These are phyloP conservation scores for Megalops atlanticus DNA, from an alignment of 2,113 vertebrate genomes.

Conservation along the genomic window DNA sequence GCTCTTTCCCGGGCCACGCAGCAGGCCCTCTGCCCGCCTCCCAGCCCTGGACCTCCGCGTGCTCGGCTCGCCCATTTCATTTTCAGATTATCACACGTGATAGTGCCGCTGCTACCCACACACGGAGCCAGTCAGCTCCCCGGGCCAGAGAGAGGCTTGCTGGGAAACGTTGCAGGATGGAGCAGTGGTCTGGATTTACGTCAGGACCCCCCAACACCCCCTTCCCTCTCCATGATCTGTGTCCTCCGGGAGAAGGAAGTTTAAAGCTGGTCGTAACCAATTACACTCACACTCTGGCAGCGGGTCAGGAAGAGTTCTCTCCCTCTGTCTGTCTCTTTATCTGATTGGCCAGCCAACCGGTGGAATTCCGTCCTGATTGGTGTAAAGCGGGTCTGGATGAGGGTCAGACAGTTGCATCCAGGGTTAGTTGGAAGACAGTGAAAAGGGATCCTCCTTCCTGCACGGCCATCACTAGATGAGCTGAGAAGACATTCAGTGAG, in stretches of 20 bases:
- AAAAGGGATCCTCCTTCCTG: neutral
- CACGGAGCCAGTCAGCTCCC: conserved; percentile 31
- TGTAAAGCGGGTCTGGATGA: conserved; percentile 34
- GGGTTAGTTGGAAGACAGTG: neutral
- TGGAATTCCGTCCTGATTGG: conserved; percentile 48
- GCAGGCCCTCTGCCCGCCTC: no score
- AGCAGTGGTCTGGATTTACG: no score
- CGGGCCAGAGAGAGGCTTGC: no score
- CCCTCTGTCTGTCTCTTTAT: conserved; percentile 33
- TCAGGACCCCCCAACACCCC: no score
- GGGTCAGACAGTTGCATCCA: conserved; percentile 4
- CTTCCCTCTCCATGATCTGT: conserved; percentile 47
- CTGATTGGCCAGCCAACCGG: conserved; percentile 52
- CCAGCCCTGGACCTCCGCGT: no score
- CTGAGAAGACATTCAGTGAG: no score
- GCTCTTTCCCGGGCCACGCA: no score
- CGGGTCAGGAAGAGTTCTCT: neutral
- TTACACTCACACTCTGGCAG: conserved; percentile 39
- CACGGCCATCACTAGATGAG: neutral
- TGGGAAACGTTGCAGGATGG: no score
- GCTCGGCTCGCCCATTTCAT: conserved; percentile 47
- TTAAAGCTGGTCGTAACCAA: conserved; percentile 44
- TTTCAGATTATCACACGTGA: conserved; percentile 45
- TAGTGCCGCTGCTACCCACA: conserved; percentile 35
- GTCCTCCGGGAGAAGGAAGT: conserved; percentile 35